Conservation (phyloP, 2,888 invertebrate genomes). For the Anorthoa munda region DNA sequence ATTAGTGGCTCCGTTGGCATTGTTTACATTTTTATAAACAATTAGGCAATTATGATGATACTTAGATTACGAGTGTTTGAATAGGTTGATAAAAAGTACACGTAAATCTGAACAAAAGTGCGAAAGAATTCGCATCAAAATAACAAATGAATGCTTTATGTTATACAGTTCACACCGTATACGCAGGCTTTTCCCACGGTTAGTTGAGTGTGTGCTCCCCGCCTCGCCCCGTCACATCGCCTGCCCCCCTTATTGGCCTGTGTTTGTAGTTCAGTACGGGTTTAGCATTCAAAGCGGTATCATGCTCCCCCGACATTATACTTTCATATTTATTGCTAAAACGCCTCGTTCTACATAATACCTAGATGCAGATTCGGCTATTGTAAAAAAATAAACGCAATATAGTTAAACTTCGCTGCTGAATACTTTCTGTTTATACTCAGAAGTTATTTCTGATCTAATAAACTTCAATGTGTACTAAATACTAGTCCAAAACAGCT, state of each 20-base stretch:
- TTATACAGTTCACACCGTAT: constrained; percentile 82
- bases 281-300: constrained; percentile 88
- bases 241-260: constrained; percentile 75
- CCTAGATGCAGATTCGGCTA: constrained; percentile 69
- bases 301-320: constrained; percentile 87
- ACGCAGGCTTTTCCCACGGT: constrained; percentile 88
- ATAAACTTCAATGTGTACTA: constrained; percentile 32
- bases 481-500: constrained; percentile 45
- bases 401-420: constrained; percentile 22
- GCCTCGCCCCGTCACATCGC: constrained; percentile 70
- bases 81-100: constrained; percentile 40
- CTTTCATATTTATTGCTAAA: constrained; percentile 89
- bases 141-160: constrained; percentile 82
- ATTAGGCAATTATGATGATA: constrained; percentile 15
- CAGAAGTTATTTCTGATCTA: constrained; percentile 43
- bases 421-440: constrained; percentile 30
- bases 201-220: constrained; percentile 79
- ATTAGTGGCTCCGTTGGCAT: constrained; percentile 20
- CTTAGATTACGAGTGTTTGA: constrained; percentile 16
- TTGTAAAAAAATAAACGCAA: constrained; percentile 61
- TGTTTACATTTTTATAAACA: constrained; percentile 33
- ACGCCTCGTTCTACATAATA: constrained; percentile 80
- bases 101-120: constrained; percentile 60
- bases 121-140: constrained; percentile 82
- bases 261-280: constrained; percentile 88